A percentile compares a stretch with the other conserved stretches of the same genome.
phyloP scores from a whole-genome alignment of 1,140 invertebrate species.

The Ptiloglossa arizonensis region DNA sequence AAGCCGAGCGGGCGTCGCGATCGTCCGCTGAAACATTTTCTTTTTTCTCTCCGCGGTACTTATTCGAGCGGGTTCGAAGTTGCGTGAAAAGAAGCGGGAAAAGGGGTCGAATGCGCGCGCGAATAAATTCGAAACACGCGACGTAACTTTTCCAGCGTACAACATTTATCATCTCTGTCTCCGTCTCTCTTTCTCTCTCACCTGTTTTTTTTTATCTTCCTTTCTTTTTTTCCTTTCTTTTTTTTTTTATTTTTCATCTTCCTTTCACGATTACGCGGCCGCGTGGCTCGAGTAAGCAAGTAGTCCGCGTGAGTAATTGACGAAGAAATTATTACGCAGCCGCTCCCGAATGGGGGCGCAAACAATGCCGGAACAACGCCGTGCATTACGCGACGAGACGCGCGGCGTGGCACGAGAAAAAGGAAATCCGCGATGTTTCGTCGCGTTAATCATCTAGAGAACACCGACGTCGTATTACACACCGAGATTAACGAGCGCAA shows the following conservation, averaged over 20 bases:
- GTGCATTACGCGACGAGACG: background rate
- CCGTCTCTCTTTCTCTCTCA: too few species aligned
- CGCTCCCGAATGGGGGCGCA: background rate
- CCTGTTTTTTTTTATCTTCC: background rate
- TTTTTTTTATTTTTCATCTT: background rate
- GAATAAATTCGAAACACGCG: conserved; percentile 2
- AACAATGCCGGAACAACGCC: conserved; percentile 3
- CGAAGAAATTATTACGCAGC: conserved; percentile 5
- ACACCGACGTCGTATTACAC: conserved; percentile 39
- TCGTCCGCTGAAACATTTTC: background rate
- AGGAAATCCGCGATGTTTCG: conserved; percentile 9
- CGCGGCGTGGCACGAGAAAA: conserved; percentile 11
- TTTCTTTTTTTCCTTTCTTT: background rate
- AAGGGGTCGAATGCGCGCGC: background rate
- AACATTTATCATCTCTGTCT: too few species aligned
- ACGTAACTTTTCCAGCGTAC: background rate
- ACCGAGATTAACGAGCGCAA: conserved; percentile 41
- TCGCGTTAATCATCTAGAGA: conserved; percentile 53
- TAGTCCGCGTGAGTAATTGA: background rate
- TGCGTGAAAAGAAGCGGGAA: background rate
- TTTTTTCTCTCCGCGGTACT: background rate
- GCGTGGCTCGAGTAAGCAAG: conserved; percentile 2
- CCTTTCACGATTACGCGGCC: background rate
- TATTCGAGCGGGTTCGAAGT: conserved; percentile 5
- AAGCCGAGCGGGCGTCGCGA: background rate